phyloP scores from a whole-genome alignment of 2,113 vertebrate genomes.

The Stictonetta naevosa region DNA sequence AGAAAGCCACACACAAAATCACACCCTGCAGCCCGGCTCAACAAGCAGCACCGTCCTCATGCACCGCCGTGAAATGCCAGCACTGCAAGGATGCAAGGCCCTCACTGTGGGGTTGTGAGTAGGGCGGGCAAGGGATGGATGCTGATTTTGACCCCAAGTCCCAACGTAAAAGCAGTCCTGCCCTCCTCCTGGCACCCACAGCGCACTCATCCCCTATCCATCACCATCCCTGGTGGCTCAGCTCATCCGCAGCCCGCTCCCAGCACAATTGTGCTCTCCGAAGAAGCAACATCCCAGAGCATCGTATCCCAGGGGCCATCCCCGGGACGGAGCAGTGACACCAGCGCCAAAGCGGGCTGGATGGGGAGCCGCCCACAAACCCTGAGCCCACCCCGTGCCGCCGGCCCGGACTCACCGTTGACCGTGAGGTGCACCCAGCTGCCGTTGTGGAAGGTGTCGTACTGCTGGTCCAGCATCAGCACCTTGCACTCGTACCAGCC shows the following conservation, averaged over 20 bases:
- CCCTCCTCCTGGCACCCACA: background rate
- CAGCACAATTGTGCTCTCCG: background rate
- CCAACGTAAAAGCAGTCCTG: background rate
- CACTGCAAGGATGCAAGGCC: background rate
- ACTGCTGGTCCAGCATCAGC: constrained; percentile 97
- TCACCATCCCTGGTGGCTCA: background rate
- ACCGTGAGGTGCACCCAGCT: constrained; percentile 99
- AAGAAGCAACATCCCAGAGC: background rate
- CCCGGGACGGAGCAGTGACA: background rate
- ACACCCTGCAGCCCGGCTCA: background rate
- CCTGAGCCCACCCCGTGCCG: fast-evolving
- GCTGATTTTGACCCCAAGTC: background rate
- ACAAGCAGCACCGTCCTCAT: too few species aligned
- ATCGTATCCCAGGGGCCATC: background rate
- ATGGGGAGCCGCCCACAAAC: too few species aligned
- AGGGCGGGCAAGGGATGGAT: background rate
- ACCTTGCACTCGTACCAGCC: constrained; percentile 99
- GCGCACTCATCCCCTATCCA: background rate
- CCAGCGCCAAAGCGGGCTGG: background rate
- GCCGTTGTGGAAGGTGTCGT: constrained; percentile 98
- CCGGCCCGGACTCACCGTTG: constrained; percentile 83
- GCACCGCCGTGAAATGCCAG: background rate
- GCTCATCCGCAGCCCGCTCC: background rate
- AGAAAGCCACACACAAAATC: background rate
- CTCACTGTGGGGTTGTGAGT: too few species aligned